Evolutionary conservation across 2,113 vertebrate species (phyloP), one percentile per base, ranked within the genome.

Genomic region (Garra rufa): DNA sequence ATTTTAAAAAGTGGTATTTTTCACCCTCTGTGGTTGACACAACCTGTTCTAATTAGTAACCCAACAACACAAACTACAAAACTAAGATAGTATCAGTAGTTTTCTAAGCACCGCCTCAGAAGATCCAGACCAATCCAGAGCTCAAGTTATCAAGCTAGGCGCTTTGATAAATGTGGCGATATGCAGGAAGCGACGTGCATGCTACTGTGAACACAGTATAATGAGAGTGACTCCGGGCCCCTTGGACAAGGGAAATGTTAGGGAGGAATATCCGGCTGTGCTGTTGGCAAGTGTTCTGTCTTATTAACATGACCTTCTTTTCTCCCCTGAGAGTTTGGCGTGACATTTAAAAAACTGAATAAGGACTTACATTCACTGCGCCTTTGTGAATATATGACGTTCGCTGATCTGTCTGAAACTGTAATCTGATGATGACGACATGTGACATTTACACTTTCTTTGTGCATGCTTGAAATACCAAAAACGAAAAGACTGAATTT

Each of bases 61-160:
- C 34, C 63, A 19, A 30, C 28, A 34, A 34, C 15, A 67, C 17
- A 38, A 59, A 43, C 76, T n/a, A 61, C 52, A 61, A 78, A 34
- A 43, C 2, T 52, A 44, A 50, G 15, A 21, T 75, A 28, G 17
- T 24, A 17, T 65, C 24, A 48, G 26, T 26, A 10, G 57, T 41
- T 63, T 61, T 71, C 38, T 77, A 57, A 77, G 74, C 30, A 78
- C 46, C 1, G 4, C 55, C 34, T 52, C 41, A 73, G 28, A 69
- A 55, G 21, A 81, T 50, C 28, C 4, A n/a, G 43, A 81, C 75
- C 63, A 81, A 59, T 70, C 26, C 81, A 57, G 90, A 30, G 96
- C 96, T 96, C 97, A 91, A 34, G 48, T 74, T 52, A 73, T 78
- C 55, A 6, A 61, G 26, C 55, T 13, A 46, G 21, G 75, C 15